Evolutionary conservation across 2,113 vertebrate genomes (phyloP).

Genomic region (Ammodytes dubius): DNA sequence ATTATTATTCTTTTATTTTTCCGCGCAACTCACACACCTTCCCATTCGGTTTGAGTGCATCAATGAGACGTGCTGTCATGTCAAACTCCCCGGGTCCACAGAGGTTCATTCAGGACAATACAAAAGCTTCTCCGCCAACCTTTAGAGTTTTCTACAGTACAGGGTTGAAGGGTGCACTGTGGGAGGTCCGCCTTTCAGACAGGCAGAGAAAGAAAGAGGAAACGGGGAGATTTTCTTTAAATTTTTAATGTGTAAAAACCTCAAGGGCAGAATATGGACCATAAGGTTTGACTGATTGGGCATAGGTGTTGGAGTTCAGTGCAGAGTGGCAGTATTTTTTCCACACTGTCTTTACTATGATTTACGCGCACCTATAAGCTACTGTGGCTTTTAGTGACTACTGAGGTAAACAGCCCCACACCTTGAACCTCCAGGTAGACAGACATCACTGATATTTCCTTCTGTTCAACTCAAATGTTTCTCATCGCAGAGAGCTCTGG

Average conservation of each 20-base stretch:
- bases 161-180: neutral
- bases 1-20: conserved; percentile 3
- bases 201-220: neutral
- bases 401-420: neutral
- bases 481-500: neutral
- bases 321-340: too few species aligned
- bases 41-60: neutral
- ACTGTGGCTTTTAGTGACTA: too few species aligned
- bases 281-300: too few species aligned
- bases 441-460: conserved; percentile 28
- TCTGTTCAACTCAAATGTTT: conserved; percentile 13
- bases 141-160: neutral
- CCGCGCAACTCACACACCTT: neutral
- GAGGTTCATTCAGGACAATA: conserved; percentile 26
- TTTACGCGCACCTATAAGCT: too few species aligned
- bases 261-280: neutral
- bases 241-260: too few species aligned
- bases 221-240: neutral
- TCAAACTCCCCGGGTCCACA: neutral
- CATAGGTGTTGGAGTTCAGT: too few species aligned
- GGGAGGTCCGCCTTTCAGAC: neutral
- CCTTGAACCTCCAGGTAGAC: neutral
- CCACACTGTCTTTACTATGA: too few species aligned
- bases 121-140: conserved; percentile 16
- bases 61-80: conserved; percentile 5